These are phyloP conservation scores for Thereva nobilitata DNA, from an alignment of 2,888 invertebrate species.

Conservation along the genomic window DNA sequence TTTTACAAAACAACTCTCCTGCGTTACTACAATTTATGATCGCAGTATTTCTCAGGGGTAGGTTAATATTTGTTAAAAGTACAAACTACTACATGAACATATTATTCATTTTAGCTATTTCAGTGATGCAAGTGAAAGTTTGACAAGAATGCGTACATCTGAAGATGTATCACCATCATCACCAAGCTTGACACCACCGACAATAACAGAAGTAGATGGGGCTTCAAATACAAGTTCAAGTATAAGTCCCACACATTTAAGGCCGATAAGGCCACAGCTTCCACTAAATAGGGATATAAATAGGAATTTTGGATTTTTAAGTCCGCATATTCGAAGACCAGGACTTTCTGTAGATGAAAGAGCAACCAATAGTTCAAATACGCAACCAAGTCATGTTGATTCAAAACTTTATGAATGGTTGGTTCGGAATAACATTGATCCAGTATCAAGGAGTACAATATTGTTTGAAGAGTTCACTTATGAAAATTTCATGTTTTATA, in stretches of 20 bases:
- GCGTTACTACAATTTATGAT: conserved; percentile 39
- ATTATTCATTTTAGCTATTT: conserved; percentile 41
- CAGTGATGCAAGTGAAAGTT: conserved; percentile 42
- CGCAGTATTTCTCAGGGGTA: conserved; percentile 45
- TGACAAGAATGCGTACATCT: conserved; percentile 21
- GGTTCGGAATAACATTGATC: conserved; percentile 68
- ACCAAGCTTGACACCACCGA: conserved; percentile 27
- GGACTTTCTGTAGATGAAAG: conserved; percentile 40
- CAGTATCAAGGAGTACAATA: conserved; percentile 69
- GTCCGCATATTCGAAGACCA: conserved; percentile 41
- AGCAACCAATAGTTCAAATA: conserved; percentile 29
- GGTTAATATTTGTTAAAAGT: neutral
- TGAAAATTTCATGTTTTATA: conserved; percentile 76
- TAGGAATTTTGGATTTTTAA: neutral
- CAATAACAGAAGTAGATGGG: conserved; percentile 37
- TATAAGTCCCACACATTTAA: conserved; percentile 42
- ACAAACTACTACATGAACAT: neutral
- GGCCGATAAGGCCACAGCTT: conserved; percentile 49
- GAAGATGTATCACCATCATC: conserved; percentile 39
- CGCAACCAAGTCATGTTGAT: conserved; percentile 55
- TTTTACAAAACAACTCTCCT: conserved; percentile 53
- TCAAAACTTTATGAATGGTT: conserved; percentile 74
- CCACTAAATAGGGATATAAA: conserved; percentile 27
- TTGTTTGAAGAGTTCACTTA: conserved; percentile 76
- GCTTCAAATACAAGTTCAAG: conserved; percentile 9